Evolutionary conservation across 2,888 invertebrate species (phyloP).

Genomic region (Eilema griseolum): DNA sequence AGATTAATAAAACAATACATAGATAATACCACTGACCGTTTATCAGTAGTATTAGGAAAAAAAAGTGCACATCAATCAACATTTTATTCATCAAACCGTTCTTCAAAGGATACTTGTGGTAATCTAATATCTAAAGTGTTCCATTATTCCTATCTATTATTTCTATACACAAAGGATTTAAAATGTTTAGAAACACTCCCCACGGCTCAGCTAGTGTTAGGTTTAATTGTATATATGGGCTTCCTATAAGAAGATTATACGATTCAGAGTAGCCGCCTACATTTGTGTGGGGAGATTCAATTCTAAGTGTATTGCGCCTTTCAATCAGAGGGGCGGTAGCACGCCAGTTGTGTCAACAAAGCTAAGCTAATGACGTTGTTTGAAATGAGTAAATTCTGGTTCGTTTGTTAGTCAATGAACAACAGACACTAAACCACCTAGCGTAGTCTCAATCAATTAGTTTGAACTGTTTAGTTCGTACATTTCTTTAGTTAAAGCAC

Average conservation of each 20-base stretch:
- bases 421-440: not conserved
- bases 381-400: slow-evolving; percentile 14
- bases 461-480: not conserved
- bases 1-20: no score
- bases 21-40: not conserved
- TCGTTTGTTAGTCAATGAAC: slow-evolving; percentile 6
- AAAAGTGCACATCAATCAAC: not conserved
- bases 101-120: not conserved
- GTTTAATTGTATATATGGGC: slow-evolving; percentile 65
- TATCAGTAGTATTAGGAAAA: not conserved
- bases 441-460: not conserved
- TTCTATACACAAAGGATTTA: not conserved
- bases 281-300: slow-evolving; percentile 41
- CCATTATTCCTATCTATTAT: not conserved
- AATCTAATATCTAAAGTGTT: not conserved
- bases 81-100: not conserved
- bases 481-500: not conserved
- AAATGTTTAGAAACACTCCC: slow-evolving; percentile 37
- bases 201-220: slow-evolving; percentile 52
- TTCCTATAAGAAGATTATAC: slow-evolving; percentile 56
- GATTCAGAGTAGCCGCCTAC: slow-evolving; percentile 43
- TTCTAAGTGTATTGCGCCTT: slow-evolving; percentile 36
- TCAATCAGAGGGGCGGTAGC: slow-evolving; percentile 22
- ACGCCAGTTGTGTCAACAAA: slow-evolving; percentile 49
- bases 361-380: slow-evolving; percentile 24